A percentile compares a stretch with the other conserved stretches of the same genome.
These are phyloP conservation scores for Sebastes diploproa DNA, from an alignment of 2,797 vertebrate genomes.

Conservation along the genomic window DNA sequence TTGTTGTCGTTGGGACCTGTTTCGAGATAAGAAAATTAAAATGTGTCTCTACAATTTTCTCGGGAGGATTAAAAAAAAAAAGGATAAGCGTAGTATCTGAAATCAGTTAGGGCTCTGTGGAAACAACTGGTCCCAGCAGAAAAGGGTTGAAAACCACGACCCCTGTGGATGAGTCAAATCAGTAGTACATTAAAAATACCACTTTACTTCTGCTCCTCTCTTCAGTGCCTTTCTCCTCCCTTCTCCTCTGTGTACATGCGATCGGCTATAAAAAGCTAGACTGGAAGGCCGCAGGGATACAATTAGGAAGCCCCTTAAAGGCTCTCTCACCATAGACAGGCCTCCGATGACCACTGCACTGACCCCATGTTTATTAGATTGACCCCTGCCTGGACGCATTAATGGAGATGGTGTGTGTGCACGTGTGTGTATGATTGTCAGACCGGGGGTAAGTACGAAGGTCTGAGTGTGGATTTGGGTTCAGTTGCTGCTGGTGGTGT, in stretches of 20 bases:
- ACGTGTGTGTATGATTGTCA: constrained; percentile 45
- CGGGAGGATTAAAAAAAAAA: constrained; percentile 15
- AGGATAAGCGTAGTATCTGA: constrained; percentile 24
- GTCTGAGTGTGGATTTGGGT: constrained; percentile 38
- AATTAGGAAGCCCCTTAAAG: constrained; percentile 80
- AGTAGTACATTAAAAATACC: constrained; percentile 31
- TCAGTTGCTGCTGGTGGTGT: constrained; percentile 27
- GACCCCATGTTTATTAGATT: constrained; percentile 88
- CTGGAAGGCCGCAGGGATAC: constrained; percentile 75
- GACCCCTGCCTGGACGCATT: constrained; percentile 82
- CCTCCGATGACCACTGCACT: constrained; percentile 78
- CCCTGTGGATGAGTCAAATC: constrained; percentile 26
- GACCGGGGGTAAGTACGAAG: constrained; percentile 23
- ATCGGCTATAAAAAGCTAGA: constrained; percentile 68
- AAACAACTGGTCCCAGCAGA: constrained; percentile 11
- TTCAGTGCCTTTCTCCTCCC: constrained; percentile 23
- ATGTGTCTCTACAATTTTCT: constrained; percentile 31
- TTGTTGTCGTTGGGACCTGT: constrained; percentile 1
- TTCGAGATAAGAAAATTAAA: constrained; percentile 50
- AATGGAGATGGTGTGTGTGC: constrained; percentile 80
- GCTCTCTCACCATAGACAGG: constrained; percentile 76
- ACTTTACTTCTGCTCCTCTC: constrained; percentile 20
- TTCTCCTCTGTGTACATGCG: constrained; percentile 54
- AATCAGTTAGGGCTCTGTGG: constrained; percentile 18
- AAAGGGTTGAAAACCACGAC: constrained; percentile 15